Base-by-base conservation (phyloP, 2,888 invertebrate species). In the Drosophila putrida region DNA sequence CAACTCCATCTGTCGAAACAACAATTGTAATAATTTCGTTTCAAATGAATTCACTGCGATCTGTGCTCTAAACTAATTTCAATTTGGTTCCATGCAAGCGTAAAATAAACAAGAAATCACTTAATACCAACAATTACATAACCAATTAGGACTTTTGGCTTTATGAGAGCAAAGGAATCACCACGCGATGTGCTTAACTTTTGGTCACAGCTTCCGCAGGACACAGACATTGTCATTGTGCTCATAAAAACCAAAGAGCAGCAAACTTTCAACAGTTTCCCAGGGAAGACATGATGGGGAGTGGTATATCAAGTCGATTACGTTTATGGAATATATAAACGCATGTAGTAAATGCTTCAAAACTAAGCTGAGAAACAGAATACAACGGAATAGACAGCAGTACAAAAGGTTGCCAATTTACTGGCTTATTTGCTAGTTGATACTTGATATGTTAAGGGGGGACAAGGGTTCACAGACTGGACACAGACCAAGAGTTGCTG, bases 31-130 rank as follows among this genome's bases (percentile, higher is more conserved):
- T 49, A 63, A 63, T 49, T 35, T 43, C 20, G 36, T 53, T 69
- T 46, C 25, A 53, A 53, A 57, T 57, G 49, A 73, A 51, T 49
- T 57, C 36, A 49, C 33, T 46, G 35, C 25, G 39, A 62, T 62
- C 58, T 62, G n/a, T 39, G 50, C 47, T 36, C 47, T 27, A 44
- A 66, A 79, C 63, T 60, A 68, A 86, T 73, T 83, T 88, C 75
- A 75, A 82, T 82, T 82, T 63, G 49, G 9, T 43, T 59, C 75
- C 84, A 71, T 13, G 67, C 71, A 54, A 53, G 57, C 78, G 84
- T 89, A 74, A 89, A 84, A 87, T 83, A 83, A 83, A 83, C 78
- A 83, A 87, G 89, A 78, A 88, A 83, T 89, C 88, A 83, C 87
- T 87, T 89, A 87, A 89, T 87, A 60, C 83, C 87, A 73, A 89